These are phyloP conservation scores for Percopsis transmontana DNA, from an alignment of 2,113 vertebrate genomes.

Conservation along the genomic window DNA sequence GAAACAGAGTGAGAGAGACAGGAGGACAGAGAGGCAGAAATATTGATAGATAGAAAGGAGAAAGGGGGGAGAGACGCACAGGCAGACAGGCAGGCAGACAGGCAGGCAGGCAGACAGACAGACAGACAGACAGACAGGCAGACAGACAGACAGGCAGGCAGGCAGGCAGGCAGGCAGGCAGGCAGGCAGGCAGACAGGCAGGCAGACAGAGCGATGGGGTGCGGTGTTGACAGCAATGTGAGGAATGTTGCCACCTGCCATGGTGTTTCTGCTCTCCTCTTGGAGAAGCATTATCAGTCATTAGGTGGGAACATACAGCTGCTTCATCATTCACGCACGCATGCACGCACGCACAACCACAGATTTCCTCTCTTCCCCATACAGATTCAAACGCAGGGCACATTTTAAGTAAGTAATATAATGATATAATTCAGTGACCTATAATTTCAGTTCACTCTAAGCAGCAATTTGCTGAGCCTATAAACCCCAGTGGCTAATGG, in stretches of 20 bases:
- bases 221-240: conserved; percentile 49
- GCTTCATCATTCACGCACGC: conserved; percentile 59
- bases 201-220: conserved; percentile 53
- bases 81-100: conserved; percentile 25
- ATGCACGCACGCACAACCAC: conserved; percentile 35
- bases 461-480: conserved; percentile 72
- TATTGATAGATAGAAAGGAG: conserved; percentile 21
- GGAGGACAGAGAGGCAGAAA: neutral
- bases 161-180: conserved; percentile 3
- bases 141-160: conserved; percentile 6
- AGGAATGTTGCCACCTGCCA: conserved; percentile 68
- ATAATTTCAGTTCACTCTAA: conserved; percentile 69
- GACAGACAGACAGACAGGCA: conserved; percentile 35
- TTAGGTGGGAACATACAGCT: conserved; percentile 60
- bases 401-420: conserved; percentile 47
- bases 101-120: conserved; percentile 58
- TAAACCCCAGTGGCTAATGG: conserved; percentile 75
- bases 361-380: conserved; percentile 27
- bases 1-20: neutral
- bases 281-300: conserved; percentile 76
- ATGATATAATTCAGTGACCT: conserved; percentile 66
- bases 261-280: conserved; percentile 62
- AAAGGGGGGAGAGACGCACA: conserved; percentile 1
- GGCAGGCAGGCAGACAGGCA: conserved; percentile 47
- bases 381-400: conserved; percentile 18